Evolutionary conservation across 1,140 invertebrate species (phyloP).

Genomic region (Anastatus disparis): DNA sequence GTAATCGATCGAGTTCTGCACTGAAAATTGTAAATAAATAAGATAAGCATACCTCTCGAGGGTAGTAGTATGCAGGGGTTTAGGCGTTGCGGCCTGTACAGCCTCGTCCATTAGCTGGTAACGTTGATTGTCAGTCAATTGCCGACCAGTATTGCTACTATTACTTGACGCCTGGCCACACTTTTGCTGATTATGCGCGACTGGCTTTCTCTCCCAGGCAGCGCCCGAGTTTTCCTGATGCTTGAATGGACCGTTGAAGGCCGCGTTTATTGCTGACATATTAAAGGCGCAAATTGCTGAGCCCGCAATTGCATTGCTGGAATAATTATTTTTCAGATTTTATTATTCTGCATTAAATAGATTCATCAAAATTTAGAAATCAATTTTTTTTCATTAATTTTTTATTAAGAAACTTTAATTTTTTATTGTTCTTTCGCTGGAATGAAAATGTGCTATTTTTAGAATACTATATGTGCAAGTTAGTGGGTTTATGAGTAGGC

Average conservation of each 20-base stretch:
- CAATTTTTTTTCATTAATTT: no score
- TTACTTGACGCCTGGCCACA: slow-evolving; percentile 65
- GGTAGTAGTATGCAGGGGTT: slow-evolving; percentile 77
- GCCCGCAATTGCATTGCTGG: slow-evolving; percentile 88
- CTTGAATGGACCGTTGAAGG: slow-evolving; percentile 91
- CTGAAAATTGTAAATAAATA: neutral
- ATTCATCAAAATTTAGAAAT: no score
- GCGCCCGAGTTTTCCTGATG: slow-evolving; percentile 80
- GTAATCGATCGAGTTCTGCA: no score
- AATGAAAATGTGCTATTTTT: no score
- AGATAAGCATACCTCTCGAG: slow-evolving; percentile 69
- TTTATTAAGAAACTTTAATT: no score
- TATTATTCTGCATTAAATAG: no score
- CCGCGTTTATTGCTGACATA: slow-evolving; percentile 81
- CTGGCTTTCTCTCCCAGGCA: slow-evolving; percentile 76
- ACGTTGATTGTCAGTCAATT: slow-evolving; percentile 75
- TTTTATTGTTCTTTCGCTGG: no score
- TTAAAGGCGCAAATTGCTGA: slow-evolving; percentile 95
- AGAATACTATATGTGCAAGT: no score
- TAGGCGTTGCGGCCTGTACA: slow-evolving; percentile 76
- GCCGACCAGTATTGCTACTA: neutral
- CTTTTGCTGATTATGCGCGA: slow-evolving; percentile 64
- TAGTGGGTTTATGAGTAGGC: no score
- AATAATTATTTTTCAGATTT: neutral
- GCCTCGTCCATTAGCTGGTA: slow-evolving; percentile 91